Conservation (phyloP, 2,888 invertebrate species). For the Sussaba pulchella region DNA sequence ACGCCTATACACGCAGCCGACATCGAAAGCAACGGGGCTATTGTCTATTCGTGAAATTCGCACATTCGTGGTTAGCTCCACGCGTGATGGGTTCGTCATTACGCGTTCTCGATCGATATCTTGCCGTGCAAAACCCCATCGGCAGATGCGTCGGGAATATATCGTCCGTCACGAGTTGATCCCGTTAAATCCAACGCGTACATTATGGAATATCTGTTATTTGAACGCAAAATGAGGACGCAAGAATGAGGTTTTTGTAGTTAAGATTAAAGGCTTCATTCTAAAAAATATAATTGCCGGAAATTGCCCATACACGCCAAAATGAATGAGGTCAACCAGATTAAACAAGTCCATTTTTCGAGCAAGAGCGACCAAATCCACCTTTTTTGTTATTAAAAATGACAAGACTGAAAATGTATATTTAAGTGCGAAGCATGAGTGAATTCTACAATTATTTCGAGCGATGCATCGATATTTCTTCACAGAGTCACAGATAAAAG, state of each 20-base stretch:
- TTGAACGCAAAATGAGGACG: too few species aligned
- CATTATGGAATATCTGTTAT: too few species aligned
- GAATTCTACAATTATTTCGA: neutral
- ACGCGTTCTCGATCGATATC: slow-evolving; percentile 78
- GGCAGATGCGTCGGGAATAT: slow-evolving; percentile 12
- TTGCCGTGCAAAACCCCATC: slow-evolving; percentile 68
- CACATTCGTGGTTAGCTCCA: slow-evolving; percentile 43
- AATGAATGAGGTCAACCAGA: too few species aligned
- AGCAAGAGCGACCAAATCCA: too few species aligned
- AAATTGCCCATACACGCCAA: too few species aligned
- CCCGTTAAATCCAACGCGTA: slow-evolving; percentile 19
- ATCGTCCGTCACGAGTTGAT: slow-evolving; percentile 26
- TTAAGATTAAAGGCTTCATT: too few species aligned
- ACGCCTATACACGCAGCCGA: slow-evolving; percentile 7
- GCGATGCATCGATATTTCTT: neutral
- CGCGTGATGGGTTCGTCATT: slow-evolving; percentile 67
- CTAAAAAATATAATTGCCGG: too few species aligned
- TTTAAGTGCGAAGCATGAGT: too few species aligned
- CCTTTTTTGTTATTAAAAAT: neutral
- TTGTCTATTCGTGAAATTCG: slow-evolving; percentile 66
- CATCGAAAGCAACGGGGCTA: slow-evolving; percentile 60
- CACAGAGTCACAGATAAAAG: neutral
- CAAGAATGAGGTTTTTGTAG: too few species aligned
- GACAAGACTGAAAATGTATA: too few species aligned
- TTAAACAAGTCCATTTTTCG: too few species aligned